Conservation (phyloP, 2,113 vertebrate species). For the Gymnarchus niloticus region DNA sequence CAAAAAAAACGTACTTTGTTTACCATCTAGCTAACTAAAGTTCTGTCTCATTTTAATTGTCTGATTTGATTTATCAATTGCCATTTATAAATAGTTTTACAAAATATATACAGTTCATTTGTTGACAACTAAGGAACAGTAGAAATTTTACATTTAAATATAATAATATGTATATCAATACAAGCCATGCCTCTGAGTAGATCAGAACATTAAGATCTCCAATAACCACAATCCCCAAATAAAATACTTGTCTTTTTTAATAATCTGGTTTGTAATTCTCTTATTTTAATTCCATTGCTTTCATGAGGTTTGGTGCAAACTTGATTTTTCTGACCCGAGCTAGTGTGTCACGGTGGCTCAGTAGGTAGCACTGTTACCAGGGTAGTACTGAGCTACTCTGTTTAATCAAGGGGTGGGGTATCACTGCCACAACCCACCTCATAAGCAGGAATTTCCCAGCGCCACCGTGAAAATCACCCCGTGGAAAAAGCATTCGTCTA, state of each 20-base stretch:
- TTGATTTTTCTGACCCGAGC: not conserved
- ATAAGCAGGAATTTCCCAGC: not conserved
- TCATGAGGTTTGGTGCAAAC: not conserved
- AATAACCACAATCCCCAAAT: not conserved
- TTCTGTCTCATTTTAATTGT: not conserved
- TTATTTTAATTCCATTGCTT: not conserved
- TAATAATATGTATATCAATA: not conserved
- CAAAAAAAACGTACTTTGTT: not conserved
- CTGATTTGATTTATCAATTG: not conserved
- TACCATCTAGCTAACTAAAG: not conserved
- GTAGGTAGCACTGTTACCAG: not conserved
- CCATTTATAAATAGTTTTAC: not conserved
- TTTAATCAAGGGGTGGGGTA: not conserved
- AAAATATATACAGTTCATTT: constrained; percentile 2
- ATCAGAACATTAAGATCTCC: not conserved
- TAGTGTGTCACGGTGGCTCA: not conserved
- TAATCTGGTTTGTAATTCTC: not conserved
- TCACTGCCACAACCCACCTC: not conserved
- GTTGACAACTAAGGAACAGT: not conserved
- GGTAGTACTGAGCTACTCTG: not conserved
- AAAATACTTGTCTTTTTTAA: not conserved
- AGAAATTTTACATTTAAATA: not conserved
- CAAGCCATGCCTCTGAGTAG: not conserved
- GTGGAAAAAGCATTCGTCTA: constrained; percentile 15
- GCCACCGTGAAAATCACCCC: not conserved